Base-by-base conservation (phyloP, 2,888 invertebrate genomes). In the Drosophila falleni region DNA sequence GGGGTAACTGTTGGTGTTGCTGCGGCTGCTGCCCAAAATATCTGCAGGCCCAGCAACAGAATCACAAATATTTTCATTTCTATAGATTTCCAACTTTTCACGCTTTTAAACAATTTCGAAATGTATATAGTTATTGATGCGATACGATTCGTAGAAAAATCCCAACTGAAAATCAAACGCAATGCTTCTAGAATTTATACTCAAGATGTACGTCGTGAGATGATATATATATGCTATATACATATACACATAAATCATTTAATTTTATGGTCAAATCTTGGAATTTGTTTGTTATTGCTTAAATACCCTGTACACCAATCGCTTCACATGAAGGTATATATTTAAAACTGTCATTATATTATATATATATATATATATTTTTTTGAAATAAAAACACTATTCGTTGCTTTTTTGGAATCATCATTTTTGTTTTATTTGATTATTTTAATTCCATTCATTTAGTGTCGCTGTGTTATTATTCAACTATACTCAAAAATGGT, bases 401-500 rank as follows among this genome's bases (percentile, higher is more conserved):
- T 5, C 23, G n/a, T 33, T 54, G 49, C 13, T 60, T 71, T 39
- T 74, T 73, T 71, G 85, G 82, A 87, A 80, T 85, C 71, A 78
- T 81, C 65, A 71, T 78, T 49, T 31, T 50, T 65, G 63, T 69
- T 82, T 83, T 84, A 84, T 84, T 83, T 84, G 87, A 87, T 84
- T 83, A 84, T 70, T 77, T 87, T 50, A 87, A 74, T 87, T 84
- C 83, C 87, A 81, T 75, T 87, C 71, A 68, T 79, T 87, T 73
- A 81, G 77, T 77, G 81, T 84, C 67, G 68, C 55, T 68, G 69
- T 75, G 69, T 78, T 84, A 76, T 80, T 86, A 87, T 81, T 87
- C 80, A 87, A 81, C 75, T 87, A 85, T 77, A 81, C 78, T 85
- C 75, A 82, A 84, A 86, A 84, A 87, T 87, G 75, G 75, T 84